Evolutionary conservation across 2,797 vertebrate genomes (phyloP), one percentile per base, ranked within the genome.

Genomic region (Galaxias olidus): DNA sequence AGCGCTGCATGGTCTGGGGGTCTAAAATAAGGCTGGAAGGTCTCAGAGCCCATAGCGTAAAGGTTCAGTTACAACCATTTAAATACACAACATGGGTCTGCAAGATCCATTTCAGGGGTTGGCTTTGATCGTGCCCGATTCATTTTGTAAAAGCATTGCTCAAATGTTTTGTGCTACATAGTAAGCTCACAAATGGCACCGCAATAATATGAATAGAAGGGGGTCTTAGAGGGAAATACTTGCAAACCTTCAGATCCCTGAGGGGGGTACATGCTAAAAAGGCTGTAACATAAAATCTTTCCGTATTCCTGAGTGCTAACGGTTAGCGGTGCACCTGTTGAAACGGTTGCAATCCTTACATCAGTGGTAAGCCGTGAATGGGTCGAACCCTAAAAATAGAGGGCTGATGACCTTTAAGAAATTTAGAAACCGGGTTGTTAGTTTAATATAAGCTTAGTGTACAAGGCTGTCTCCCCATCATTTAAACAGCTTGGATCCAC

Each of bases 381-480:
- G 19, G 66, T 56, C 58, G 10, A 0, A 11, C 1, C 11, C 80
- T 86, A 82, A 82, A 85, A 87, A 88, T 88, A 90, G 73, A 70
- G 0, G n/a, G 69, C 67, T 68, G 69, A 68, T 77, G 84, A 86
- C 89, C 79, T 91, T 87, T 81, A 52, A 71, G 63, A 69, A 59
- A 71, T 58, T 82, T 77, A 69, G 69, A 82, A 86, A 82, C 82
- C 86, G 77, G 63, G 76, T 72, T 77, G 80, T 69, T 69, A 82
- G 62, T 87, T 89, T 87, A 84, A 84, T 83, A 71, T 71, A 59
- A 74, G 68, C 55, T 86, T 73, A 80, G 65, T 30, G 67, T 51
- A 59, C 15, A 48, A 70, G 75, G 72, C 83, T 77, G 76, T 78
- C 65, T 89, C 87, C 73, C 83, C 63, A 19, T 58, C n/a, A 66